phyloP scores from a whole-genome alignment of 2,113 vertebrate genomes.

The Pseudolaguvia tuberculata region DNA sequence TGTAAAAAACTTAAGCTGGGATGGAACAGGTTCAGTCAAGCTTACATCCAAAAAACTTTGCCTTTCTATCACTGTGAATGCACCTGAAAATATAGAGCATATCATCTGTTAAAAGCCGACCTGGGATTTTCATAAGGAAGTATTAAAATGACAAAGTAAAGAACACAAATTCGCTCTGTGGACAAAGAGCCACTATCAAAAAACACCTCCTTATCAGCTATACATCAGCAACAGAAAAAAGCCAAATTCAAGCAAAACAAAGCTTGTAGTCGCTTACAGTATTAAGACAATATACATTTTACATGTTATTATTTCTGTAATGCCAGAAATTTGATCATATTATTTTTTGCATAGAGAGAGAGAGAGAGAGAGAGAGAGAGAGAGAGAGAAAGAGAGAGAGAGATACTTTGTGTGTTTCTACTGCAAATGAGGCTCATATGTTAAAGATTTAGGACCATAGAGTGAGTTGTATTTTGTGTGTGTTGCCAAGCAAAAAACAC shows the following conservation, averaged over 20 bases:
- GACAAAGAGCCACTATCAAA: background rate
- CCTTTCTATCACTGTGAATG: background rate
- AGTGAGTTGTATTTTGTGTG: background rate
- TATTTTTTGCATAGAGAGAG: background rate
- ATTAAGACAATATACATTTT: no score
- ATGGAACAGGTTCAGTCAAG: background rate
- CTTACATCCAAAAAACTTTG: background rate
- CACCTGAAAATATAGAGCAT: background rate
- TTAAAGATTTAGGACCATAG: background rate
- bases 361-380: conserved; percentile 4
- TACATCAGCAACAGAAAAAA: no score
- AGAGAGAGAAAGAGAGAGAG: background rate
- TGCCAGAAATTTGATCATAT: background rate
- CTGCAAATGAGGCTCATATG: background rate
- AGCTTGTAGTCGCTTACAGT: no score
- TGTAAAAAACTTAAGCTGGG: background rate
- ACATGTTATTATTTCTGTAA: background rate
- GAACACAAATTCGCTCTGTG: background rate
- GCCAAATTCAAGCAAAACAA: no score
- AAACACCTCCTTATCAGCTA: no score
- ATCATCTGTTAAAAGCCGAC: background rate
- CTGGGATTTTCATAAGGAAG: background rate
- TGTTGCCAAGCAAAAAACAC: conserved; percentile 16
- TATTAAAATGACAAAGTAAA: background rate
- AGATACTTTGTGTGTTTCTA: conserved; percentile 4